Conservation (phyloP, 2,113 vertebrate genomes). For the Lampris incognitus region DNA sequence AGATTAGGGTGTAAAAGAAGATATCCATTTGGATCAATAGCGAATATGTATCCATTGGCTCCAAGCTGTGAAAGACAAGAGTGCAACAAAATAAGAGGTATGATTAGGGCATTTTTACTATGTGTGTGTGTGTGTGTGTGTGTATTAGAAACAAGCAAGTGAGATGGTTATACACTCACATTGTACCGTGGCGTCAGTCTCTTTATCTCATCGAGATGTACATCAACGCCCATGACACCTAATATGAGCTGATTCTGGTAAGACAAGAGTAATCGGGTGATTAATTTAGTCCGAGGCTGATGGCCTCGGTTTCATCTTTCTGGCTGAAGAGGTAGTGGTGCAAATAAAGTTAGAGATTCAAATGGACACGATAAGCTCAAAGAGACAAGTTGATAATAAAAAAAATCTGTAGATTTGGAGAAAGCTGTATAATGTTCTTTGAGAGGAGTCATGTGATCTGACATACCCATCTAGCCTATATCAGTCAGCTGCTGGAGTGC, state of each 20-base stretch:
- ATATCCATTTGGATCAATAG: constrained; percentile 98
- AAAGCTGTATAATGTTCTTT: no score
- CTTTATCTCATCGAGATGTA: constrained; percentile 97
- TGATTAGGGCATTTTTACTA: neutral
- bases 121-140: neutral
- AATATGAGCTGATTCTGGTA: constrained; percentile 96
- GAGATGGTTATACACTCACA: constrained; percentile 77
- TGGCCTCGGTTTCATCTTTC: no score
- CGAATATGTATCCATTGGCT: constrained; percentile 98
- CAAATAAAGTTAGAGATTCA: no score
- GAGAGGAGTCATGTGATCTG: no score
- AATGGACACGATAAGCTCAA: no score
- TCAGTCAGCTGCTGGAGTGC: no score
- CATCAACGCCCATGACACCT: constrained; percentile 97
- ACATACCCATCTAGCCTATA: no score
- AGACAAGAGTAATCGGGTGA: constrained; percentile 23
- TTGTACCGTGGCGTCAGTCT: constrained; percentile 94
- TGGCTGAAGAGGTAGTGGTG: no score
- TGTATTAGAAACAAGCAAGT: neutral
- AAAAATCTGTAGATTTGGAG: no score
- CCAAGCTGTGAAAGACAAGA: constrained; percentile 78
- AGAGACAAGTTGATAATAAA: no score
- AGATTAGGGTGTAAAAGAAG: constrained; percentile 98
- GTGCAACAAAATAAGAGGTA: neutral
- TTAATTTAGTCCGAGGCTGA: no score